Base-by-base conservation (phyloP, 92 coral and sea anemone species). In the Plumapathes pennacea region DNA sequence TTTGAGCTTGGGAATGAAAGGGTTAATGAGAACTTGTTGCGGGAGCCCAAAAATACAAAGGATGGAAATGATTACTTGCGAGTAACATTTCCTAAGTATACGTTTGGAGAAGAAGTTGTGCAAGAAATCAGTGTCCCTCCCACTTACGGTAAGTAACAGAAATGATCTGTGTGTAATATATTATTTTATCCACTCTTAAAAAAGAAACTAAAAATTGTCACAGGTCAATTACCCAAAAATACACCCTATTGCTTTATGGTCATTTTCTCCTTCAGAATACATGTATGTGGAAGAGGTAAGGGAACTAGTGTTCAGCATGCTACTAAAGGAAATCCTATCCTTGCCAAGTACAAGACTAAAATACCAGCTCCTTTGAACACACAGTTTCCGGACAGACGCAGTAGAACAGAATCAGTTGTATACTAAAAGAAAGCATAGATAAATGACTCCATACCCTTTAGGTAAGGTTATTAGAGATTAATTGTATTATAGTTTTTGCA, bases 61-160 rank as follows among this genome's bases (percentile, higher is more conserved):
- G 79, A 79, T 29, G 74, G 79, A 25, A 79, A 41, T 44, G 56
- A 40, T 11, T 69, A 55, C 60, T 14, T 38, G 44, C 37, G 18
- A 14, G 73, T 78, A 18, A 55, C 73, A 15, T 78, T 54, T 48
- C 85, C 85, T 0, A 70, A 78, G 28, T 78, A 42, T 74, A 80
- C 63, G 63, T 29, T 55, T 26, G 80, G 80, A 10, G 78, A n/a
- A n/a, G n/a, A 61, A 50, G 63, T 62, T 42, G 71, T 62, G 10
- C 32, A 46, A 41, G 64, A 60, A 19, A 72, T 72, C 15, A 59
- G 60, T 37, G 78, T 71, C 25, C 52, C 78, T 9, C 50, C 68
- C 34, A 71, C 78, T 7, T 71, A 58, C 62, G 59, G 78, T 71
- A 36, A 68, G n/a, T n/a, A n/a, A n/a, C n/a, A n/a, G n/a, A n/a